Evolutionary conservation across 1,140 invertebrate species (phyloP).

Genomic region (Drosophila nebulosa): DNA sequence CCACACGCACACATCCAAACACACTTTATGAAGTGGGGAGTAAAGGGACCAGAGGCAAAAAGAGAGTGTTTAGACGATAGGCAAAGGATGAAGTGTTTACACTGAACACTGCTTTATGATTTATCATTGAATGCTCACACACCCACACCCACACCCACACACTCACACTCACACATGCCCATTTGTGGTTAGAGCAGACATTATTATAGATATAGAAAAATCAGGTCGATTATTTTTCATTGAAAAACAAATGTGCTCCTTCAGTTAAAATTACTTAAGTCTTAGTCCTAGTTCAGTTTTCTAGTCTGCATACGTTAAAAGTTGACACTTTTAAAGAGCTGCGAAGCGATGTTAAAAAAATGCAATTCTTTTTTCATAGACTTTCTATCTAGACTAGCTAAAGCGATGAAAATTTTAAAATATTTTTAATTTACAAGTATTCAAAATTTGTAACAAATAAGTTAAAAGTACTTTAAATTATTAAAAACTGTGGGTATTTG

Average conservation of each 20-base stretch:
- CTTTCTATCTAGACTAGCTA: no score
- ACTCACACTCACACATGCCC: neutral
- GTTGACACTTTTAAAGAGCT: no score
- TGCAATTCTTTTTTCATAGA: no score
- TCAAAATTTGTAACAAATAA: no score
- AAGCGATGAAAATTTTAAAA: no score
- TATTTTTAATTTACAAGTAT: no score
- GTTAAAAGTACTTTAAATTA: no score
- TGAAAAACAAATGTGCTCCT: neutral
- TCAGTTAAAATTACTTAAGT: neutral
- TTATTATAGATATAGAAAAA: neutral
- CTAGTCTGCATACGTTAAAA: no score
- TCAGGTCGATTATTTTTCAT: neutral
- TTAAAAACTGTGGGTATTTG: no score
- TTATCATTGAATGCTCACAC: neutral
- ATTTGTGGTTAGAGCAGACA: neutral
- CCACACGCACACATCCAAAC: no score
- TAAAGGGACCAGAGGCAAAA: neutral
- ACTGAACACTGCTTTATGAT: neutral
- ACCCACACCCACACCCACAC: neutral
- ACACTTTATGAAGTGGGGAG: constrained; percentile 33
- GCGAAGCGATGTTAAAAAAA: no score
- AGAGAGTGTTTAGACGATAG: neutral
- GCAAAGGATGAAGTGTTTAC: neutral
- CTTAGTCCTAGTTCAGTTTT: no score